Evolutionary conservation across 2,113 vertebrate genomes (phyloP).

Genomic region (Colius striatus): DNA sequence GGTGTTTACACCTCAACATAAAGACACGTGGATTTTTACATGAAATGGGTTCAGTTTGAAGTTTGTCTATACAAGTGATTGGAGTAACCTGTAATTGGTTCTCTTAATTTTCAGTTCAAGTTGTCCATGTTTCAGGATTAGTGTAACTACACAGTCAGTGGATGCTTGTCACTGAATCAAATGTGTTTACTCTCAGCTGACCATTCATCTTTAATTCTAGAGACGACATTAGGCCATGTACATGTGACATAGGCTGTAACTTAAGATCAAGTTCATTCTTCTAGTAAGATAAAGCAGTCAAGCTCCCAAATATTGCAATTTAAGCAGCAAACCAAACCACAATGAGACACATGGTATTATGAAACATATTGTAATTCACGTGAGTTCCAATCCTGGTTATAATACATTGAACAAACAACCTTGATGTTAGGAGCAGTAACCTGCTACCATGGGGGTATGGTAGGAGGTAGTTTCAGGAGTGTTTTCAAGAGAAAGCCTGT

Average conservation of each 20-base stretch:
- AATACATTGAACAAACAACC: not conserved
- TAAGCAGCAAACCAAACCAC: not conserved
- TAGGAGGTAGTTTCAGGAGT: not conserved
- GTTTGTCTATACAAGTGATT: not conserved
- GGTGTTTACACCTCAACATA: accelerated
- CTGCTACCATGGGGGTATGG: accelerated
- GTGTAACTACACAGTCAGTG: not conserved
- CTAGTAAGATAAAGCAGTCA: not conserved
- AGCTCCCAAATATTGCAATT: not conserved
- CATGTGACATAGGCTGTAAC: not conserved
- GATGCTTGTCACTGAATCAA: not conserved
- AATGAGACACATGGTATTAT: not conserved
- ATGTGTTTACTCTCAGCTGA: not conserved
- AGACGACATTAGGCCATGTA: not conserved
- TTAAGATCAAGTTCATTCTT: not conserved
- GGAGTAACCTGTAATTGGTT: not conserved
- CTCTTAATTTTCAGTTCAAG: not conserved
- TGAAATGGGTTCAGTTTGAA: not conserved
- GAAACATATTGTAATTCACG: not conserved
- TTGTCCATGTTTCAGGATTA: not conserved
- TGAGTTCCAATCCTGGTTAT: not conserved
- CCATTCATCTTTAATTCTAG: not conserved
- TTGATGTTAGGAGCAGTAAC: not conserved
- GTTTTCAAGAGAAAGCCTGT: not conserved
- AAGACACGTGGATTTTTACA: not conserved